Base-by-base conservation (phyloP, 2,797 vertebrate genomes). In the Catharus ustulatus region DNA sequence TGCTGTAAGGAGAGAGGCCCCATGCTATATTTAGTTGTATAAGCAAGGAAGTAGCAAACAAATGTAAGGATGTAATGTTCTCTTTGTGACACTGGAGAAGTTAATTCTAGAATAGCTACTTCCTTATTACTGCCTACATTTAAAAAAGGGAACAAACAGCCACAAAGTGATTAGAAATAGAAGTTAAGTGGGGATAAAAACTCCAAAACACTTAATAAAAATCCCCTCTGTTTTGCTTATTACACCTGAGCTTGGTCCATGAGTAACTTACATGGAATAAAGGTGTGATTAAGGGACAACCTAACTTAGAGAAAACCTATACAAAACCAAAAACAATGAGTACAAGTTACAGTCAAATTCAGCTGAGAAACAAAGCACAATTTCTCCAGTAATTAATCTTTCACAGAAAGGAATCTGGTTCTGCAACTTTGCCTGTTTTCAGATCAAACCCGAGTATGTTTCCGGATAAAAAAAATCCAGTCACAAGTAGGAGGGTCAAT, bases 301-400 rank as follows among this genome's bases (percentile, higher is more conserved):
- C 34, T 46, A 84, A 66, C 40, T 51, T 52, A 22, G 26, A 62
- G 30, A 82, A 93, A 92, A 80, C 8, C 32, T 61, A 7, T 12
- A 77, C 3, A 26, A 73, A 92, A 36, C 27, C 18, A 49, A 67
- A 89, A 69, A 1, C 17, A 73, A 57, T 29, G 45, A 76, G 52
- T 74, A 63, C 9, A 87, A 63, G 10, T 54, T 74, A 55, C 16
- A 80, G 78, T 46, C 22, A 87, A 83, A 91, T 87, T 80, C 62
- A 68, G 81, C 68, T 23, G 55, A 63, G 46, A 93, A 93, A 80
- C 26, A 90, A 79, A 87, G 34, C 21, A 67, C 21, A 54, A 51
- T 74, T 92, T 92, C 78, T 83, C 74, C n/a, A 79, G 51, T 46
- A 87, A 85, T 92, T 95, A 68, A 63, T 54, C 40, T 61, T 93